Conservation (phyloP, 2,888 invertebrate genomes). For the Acleris holmiana region DNA sequence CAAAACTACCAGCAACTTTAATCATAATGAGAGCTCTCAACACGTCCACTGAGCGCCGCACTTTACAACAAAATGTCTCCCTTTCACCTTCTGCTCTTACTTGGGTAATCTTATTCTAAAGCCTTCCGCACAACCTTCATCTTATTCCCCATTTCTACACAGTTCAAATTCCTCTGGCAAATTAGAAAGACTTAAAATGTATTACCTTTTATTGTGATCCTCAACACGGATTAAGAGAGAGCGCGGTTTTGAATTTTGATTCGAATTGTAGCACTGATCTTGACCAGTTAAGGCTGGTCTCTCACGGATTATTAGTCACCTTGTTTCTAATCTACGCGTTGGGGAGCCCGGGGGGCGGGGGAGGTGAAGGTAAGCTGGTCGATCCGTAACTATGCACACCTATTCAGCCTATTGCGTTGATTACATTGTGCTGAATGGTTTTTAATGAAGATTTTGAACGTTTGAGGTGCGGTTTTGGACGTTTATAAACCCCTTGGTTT, state of each 20-base stretch:
- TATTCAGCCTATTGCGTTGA: constrained; percentile 80
- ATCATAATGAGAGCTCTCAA: constrained; percentile 40
- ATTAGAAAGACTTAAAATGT: constrained; percentile 75
- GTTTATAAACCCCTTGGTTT: constrained; percentile 12
- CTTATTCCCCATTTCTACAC: constrained; percentile 55
- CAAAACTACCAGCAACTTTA: constrained; percentile 11
- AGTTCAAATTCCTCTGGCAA: constrained; percentile 56
- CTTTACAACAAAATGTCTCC: constrained; percentile 79
- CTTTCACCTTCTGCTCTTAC: constrained; percentile 84
- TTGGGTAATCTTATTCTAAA: constrained; percentile 82
- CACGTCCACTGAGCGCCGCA: constrained; percentile 48
- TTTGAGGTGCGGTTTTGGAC: constrained; percentile 53
- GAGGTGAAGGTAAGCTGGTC: constrained; percentile 56
- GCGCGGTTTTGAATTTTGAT: constrained; percentile 85
- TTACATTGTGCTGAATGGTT: constrained; percentile 75
- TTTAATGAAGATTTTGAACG: constrained; percentile 79
- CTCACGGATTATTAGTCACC: constrained; percentile 63
- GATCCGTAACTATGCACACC: constrained; percentile 75
- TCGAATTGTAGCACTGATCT: constrained; percentile 75
- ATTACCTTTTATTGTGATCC: constrained; percentile 85
- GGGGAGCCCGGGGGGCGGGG: constrained; percentile 45
- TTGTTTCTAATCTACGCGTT: constrained; percentile 56
- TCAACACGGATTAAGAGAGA: constrained; percentile 84
- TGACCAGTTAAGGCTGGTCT: constrained; percentile 74
- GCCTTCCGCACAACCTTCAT: constrained; percentile 57